A percentile compares a stretch with the other conserved stretches of the same genome.
Evolutionary conservation across 2,888 invertebrate species (phyloP).

Genomic region (Brachyptera risi): DNA sequence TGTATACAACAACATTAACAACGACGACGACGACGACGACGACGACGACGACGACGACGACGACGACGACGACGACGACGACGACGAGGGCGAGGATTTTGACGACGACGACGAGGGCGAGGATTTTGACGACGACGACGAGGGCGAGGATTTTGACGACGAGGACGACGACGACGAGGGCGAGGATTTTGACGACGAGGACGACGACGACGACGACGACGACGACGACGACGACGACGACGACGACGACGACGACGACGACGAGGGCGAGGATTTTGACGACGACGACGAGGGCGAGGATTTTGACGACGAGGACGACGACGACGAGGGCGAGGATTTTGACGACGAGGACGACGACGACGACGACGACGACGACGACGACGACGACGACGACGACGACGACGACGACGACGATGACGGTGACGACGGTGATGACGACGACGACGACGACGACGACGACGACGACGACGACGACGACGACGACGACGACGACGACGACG

Average conservation of each 20-base stretch:
- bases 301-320: no score
- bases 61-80: neutral
- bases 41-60: neutral
- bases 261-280: no score
- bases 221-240: neutral
- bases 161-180: no score
- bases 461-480: neutral
- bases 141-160: no score
- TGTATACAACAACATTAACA: neutral
- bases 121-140: no score
- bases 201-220: no score
- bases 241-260: neutral
- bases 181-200: no score
- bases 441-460: neutral
- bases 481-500: neutral
- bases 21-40: neutral
- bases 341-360: no score
- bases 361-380: neutral
- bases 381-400: neutral
- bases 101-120: no score
- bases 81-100: no score
- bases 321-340: no score
- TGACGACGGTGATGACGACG: neutral
- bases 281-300: no score
- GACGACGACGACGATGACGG: neutral